A percentile compares a stretch with the other conserved stretches of the same genome.
phyloP scores from a whole-genome alignment of 2,113 vertebrate genomes.

The Regulus satrapa region DNA sequence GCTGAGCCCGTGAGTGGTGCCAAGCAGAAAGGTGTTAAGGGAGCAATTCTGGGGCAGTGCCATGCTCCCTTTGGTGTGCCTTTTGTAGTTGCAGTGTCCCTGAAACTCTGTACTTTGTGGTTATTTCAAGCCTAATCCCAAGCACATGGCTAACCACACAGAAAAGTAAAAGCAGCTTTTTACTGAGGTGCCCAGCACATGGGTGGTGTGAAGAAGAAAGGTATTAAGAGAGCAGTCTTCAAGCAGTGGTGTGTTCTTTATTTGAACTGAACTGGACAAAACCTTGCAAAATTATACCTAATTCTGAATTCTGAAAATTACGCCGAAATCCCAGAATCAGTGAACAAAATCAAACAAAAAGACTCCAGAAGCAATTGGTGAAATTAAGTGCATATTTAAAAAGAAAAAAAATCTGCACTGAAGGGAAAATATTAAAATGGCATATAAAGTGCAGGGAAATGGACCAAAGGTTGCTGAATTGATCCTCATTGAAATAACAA shows the following conservation, averaged over 20 bases:
- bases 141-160: fast-evolving
- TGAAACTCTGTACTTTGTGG: background rate
- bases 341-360: background rate
- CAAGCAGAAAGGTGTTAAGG: background rate
- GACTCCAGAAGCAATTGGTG: background rate
- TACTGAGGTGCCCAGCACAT: background rate
- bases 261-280: background rate
- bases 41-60: background rate
- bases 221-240: background rate
- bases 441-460: background rate
- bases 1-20: background rate
- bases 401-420: background rate
- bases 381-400: background rate
- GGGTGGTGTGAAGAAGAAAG: background rate
- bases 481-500: too few relatives aligned
- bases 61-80: background rate
- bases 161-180: background rate
- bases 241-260: background rate
- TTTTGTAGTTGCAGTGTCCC: background rate
- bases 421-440: background rate
- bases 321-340: background rate
- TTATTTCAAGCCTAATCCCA: background rate
- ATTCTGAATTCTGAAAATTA: too few relatives aligned
- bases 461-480: background rate
- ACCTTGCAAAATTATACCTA: background rate